These are phyloP conservation scores for Hololepta plana DNA, from an alignment of 2,888 invertebrate genomes.

Conservation along the genomic window DNA sequence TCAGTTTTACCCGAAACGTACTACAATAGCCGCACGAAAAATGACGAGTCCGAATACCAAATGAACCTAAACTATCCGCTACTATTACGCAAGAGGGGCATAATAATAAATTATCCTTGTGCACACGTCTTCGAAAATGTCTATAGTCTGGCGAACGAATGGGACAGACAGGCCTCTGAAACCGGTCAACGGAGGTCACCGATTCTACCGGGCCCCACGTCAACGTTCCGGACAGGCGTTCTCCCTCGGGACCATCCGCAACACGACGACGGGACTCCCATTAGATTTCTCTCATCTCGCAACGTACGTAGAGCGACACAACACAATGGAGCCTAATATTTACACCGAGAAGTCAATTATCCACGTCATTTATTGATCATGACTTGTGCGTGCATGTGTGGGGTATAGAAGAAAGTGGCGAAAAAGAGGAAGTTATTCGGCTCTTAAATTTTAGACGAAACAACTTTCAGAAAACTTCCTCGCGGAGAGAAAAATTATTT, in stretches of 20 bases:
- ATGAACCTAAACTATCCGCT: too few relatives aligned
- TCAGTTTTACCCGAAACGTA: too few relatives aligned
- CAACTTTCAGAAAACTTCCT: slow-evolving; percentile 7
- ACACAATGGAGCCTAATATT: slow-evolving; percentile 17
- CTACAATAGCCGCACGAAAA: too few relatives aligned
- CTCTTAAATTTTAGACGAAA: background rate
- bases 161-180: slow-evolving; percentile 13
- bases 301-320: slow-evolving; percentile 3
- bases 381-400: slow-evolving; percentile 1
- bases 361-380: slow-evolving; percentile 12
- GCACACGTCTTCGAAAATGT: too few relatives aligned
- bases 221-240: slow-evolving; percentile 20
- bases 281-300: slow-evolving; percentile 7
- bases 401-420: background rate
- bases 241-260: slow-evolving; percentile 18
- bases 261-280: slow-evolving; percentile 19
- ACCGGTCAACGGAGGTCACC: slow-evolving; percentile 20
- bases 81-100: too few relatives aligned
- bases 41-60: too few relatives aligned
- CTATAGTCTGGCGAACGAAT: slow-evolving; percentile 5
- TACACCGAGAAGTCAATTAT: slow-evolving; percentile 18
- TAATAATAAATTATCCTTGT: too few relatives aligned
- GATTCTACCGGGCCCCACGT: slow-evolving; percentile 21
- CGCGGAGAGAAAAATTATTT: too few relatives aligned
- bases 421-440: background rate